Evolutionary conservation across 1,140 invertebrate species (phyloP).

Genomic region (Orius laevigatus): DNA sequence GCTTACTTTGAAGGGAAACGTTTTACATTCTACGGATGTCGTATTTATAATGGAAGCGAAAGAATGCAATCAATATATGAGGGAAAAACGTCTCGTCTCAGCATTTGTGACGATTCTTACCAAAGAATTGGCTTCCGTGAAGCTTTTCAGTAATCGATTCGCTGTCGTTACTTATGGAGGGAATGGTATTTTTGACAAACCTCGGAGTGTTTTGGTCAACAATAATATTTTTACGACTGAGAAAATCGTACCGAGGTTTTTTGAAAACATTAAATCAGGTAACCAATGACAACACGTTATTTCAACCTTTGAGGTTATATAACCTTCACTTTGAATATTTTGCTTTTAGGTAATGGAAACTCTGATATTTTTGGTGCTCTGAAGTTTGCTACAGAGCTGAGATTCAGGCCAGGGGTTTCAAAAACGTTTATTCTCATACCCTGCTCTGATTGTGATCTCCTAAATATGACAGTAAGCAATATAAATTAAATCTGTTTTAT

Average conservation of each 20-base stretch:
- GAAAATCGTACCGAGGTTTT: slow-evolving; percentile 27
- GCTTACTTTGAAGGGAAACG: slow-evolving; percentile 31
- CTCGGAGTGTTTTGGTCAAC: slow-evolving; percentile 47
- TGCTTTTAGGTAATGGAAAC: slow-evolving; percentile 33
- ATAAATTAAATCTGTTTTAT: not conserved
- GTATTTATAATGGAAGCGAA: slow-evolving; percentile 80
- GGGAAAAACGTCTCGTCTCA: slow-evolving; percentile 44
- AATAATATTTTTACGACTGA: slow-evolving; percentile 44
- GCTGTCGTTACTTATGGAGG: slow-evolving; percentile 68
- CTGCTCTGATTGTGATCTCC: slow-evolving; percentile 52
- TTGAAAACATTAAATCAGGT: slow-evolving; percentile 44
- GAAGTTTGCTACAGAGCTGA: slow-evolving; percentile 50
- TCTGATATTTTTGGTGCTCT: slow-evolving; percentile 60
- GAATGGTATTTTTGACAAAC: slow-evolving; percentile 45
- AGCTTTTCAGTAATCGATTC: slow-evolving; percentile 49
- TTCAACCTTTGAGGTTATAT: not conserved
- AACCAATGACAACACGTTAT: no score
- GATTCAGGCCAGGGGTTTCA: slow-evolving; percentile 68
- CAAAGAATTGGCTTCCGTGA: slow-evolving; percentile 43
- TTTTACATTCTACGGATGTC: slow-evolving; percentile 56
- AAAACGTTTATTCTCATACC: slow-evolving; percentile 70
- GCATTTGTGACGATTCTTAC: slow-evolving; percentile 43
- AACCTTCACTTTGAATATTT: not conserved
- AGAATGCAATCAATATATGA: slow-evolving; percentile 53
- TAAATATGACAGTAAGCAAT: slow-evolving; percentile 42